Conservation (phyloP, 2,888 invertebrate species). For the Mantis religiosa region DNA sequence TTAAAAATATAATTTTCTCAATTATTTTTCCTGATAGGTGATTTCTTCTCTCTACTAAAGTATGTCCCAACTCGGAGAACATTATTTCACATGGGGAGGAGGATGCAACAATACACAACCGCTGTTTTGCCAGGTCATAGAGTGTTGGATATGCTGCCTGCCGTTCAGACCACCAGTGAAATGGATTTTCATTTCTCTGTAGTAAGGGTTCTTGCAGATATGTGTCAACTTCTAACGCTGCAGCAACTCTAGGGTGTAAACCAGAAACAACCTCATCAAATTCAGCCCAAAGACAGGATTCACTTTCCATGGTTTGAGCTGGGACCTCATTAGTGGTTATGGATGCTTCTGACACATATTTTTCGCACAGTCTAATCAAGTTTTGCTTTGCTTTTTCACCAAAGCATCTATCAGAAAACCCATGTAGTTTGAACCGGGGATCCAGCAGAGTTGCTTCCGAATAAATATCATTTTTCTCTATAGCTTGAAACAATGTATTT, state of each 20-base stretch:
- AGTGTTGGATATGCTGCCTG: slow-evolving; percentile 31
- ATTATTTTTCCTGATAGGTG: slow-evolving; percentile 33
- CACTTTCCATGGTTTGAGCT: not conserved
- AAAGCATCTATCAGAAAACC: not conserved
- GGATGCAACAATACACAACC: slow-evolving; percentile 34
- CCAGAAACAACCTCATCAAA: slow-evolving; percentile 12
- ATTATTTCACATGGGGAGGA: slow-evolving; percentile 36
- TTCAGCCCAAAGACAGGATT: slow-evolving; percentile 16
- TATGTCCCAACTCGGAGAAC: slow-evolving; percentile 35
- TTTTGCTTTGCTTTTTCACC: not conserved
- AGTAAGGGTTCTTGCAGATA: slow-evolving; percentile 30
- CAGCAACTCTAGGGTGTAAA: slow-evolving; percentile 21
- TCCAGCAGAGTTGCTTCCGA: not conserved
- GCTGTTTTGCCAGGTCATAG: slow-evolving; percentile 30
- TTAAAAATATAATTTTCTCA: not conserved
- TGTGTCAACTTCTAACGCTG: slow-evolving; percentile 30
- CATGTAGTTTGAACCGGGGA: not conserved
- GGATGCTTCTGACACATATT: not conserved
- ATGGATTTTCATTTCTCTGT: slow-evolving; percentile 24
- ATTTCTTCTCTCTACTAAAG: slow-evolving; percentile 34
- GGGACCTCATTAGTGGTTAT: not conserved
- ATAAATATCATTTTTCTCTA: not conserved
- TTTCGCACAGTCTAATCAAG: not conserved
- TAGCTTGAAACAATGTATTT: not conserved
- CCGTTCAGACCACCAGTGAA: slow-evolving; percentile 34